Conservation (phyloP, 2,797 vertebrate species). For the Acanthurus leucopareius region DNA sequence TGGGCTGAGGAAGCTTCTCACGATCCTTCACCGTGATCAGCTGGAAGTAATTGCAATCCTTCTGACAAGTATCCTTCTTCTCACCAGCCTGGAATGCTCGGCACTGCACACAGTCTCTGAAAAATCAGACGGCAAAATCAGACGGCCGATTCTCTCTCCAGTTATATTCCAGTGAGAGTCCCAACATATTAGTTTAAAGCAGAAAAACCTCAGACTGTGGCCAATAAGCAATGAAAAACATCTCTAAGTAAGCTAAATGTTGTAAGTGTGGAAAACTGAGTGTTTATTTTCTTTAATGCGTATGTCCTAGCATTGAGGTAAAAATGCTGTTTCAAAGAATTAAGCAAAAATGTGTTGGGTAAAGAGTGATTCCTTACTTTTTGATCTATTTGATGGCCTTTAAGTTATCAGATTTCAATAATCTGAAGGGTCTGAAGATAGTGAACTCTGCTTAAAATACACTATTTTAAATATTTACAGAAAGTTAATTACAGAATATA, state of each 20-base stretch:
- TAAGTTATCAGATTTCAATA: not conserved
- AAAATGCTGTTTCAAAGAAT: not conserved
- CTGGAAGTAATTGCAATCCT: slow-evolving; percentile 89
- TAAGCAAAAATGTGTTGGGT: not conserved
- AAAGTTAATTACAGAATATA: not conserved
- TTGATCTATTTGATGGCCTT: not conserved
- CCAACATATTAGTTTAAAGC: too few relatives aligned
- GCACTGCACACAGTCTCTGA: slow-evolving; percentile 96
- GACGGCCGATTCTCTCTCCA: too few relatives aligned
- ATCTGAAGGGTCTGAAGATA: not conserved
- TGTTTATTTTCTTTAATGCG: too few relatives aligned
- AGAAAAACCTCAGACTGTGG: too few relatives aligned
- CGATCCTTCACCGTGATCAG: slow-evolving; percentile 88
- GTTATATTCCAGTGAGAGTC: not conserved
- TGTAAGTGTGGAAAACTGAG: too few relatives aligned
- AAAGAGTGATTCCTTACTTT: not conserved
- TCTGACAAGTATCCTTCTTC: slow-evolving; percentile 90
- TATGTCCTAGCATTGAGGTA: too few relatives aligned
- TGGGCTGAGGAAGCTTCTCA: slow-evolving; percentile 92
- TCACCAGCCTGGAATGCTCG: slow-evolving; percentile 93
- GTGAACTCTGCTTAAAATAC: not conserved
- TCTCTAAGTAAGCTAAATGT: too few relatives aligned
- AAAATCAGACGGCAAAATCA: not conserved
- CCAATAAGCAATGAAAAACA: too few relatives aligned
- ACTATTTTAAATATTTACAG: not conserved